A percentile compares a stretch with the other conserved stretches of the same genome.
Conservation (phyloP, 2,888 invertebrate species). For the Dryocosmus kuriphilus region DNA sequence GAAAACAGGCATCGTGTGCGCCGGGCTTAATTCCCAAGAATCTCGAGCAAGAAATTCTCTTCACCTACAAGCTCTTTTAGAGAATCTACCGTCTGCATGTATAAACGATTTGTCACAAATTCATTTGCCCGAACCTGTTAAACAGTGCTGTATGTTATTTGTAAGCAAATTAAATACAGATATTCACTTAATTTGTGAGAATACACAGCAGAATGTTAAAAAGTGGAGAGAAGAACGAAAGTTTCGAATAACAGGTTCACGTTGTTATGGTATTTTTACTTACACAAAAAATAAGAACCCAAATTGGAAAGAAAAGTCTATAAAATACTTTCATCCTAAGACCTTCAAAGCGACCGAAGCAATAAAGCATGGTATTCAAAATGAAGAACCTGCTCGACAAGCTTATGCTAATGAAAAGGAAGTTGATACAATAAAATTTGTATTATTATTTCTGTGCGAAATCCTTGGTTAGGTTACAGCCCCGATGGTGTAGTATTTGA, state of each 20-base stretch:
- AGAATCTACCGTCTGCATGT: neutral
- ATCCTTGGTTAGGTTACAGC: neutral
- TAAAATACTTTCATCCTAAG: neutral
- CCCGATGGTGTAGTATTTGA: conserved; percentile 8
- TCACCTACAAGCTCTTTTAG: neutral
- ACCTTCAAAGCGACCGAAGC: too few relatives aligned
- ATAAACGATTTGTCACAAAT: neutral
- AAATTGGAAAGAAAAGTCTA: neutral
- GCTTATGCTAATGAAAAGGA: neutral
- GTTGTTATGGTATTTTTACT: neutral
- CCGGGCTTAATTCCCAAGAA: neutral
- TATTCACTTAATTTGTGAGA: neutral
- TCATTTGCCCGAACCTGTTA: neutral
- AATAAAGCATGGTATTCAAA: neutral
- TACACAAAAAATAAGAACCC: neutral
- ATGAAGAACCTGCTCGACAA: conserved; percentile 5
- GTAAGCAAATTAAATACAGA: neutral
- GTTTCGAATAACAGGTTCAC: conserved; percentile 24
- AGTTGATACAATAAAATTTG: neutral
- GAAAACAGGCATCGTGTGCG: too few relatives aligned
- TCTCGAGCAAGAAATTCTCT: neutral
- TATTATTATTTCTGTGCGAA: neutral
- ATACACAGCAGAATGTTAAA: neutral
- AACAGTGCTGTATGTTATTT: neutral
- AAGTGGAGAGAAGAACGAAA: conserved; percentile 17